phyloP scores from a whole-genome alignment of 2,113 vertebrate species.

The Leptobrachium leishanense region DNA sequence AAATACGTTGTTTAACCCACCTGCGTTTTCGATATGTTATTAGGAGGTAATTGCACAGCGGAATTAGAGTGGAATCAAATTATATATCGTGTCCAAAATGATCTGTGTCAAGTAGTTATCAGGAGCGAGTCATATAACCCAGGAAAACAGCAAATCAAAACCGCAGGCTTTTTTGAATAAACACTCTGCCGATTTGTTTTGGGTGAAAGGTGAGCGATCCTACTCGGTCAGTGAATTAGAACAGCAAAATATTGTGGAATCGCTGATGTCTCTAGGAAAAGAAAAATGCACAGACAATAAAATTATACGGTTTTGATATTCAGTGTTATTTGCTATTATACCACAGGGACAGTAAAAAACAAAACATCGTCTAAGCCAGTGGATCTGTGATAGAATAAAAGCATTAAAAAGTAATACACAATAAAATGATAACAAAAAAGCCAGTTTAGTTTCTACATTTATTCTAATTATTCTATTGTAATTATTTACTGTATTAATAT shows the following conservation, averaged over 20 bases:
- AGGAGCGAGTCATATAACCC: constrained; percentile 56
- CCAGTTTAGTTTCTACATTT: too few relatives aligned
- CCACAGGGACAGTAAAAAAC: background rate
- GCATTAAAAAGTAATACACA: too few relatives aligned
- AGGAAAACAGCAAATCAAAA: constrained; percentile 31
- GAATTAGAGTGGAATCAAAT: constrained; percentile 64
- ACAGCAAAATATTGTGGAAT: background rate
- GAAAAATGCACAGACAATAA: background rate
- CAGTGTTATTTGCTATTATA: background rate
- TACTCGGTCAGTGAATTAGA: constrained; percentile 17
- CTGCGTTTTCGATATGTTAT: constrained; percentile 57
- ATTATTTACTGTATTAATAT: too few relatives aligned
- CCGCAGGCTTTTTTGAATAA: constrained; percentile 3
- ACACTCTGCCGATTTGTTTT: constrained; percentile 1
- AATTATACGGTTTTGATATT: too few relatives aligned
- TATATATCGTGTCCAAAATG: constrained; percentile 70
- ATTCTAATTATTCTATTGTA: too few relatives aligned
- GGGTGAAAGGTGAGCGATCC: background rate
- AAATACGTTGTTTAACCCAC: constrained; percentile 44
- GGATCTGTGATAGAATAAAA: too few relatives aligned
- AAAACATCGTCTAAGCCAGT: background rate
- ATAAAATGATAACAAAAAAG: too few relatives aligned
- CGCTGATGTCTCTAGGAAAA: background rate
- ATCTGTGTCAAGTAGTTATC: constrained; percentile 68
- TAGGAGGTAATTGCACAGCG: constrained; percentile 65